These are phyloP conservation scores for Melanotaenia maccullochi DNA, from an alignment of 2,797 vertebrate species.

Conservation along the genomic window DNA sequence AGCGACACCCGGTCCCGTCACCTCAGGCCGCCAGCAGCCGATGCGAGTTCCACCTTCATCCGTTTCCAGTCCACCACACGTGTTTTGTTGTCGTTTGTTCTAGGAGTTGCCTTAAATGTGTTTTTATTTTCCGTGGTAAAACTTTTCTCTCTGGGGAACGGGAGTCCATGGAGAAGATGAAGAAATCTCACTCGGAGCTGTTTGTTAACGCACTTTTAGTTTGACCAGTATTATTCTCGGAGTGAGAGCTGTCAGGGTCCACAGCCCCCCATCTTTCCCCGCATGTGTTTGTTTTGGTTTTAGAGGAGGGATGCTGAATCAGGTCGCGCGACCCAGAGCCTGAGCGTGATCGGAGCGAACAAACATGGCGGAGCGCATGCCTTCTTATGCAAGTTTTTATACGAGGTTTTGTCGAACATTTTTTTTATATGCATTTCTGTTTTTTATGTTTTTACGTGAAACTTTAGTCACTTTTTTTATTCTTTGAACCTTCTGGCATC, in stretches of 20 bases:
- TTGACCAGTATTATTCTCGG: constrained; percentile 75
- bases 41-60: constrained; percentile 63
- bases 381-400: constrained; percentile 87
- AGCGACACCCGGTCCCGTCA: constrained; percentile 54
- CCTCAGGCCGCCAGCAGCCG: constrained; percentile 64
- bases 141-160: constrained; percentile 30
- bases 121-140: constrained; percentile 60
- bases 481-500: constrained; percentile 37
- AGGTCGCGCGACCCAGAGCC: constrained; percentile 60
- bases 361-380: constrained; percentile 73
- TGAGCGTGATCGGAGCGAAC: constrained; percentile 60
- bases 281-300: constrained; percentile 43
- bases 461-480: constrained; percentile 71
- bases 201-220: constrained; percentile 78
- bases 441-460: constrained; percentile 65
- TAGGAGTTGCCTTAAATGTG: constrained; percentile 83
- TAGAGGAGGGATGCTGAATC: constrained; percentile 53
- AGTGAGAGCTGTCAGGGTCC: constrained; percentile 4
- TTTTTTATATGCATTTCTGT: constrained; percentile 80
- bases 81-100: constrained; percentile 67
- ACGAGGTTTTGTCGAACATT: constrained; percentile 66
- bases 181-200: constrained; percentile 29
- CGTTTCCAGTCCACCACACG: constrained; percentile 58
- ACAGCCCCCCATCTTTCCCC: constrained; percentile 2
- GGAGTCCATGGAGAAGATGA: constrained; percentile 22